These are phyloP conservation scores for Yponomeuta malinellus DNA, from an alignment of 2,888 invertebrate species.

Conservation along the genomic window DNA sequence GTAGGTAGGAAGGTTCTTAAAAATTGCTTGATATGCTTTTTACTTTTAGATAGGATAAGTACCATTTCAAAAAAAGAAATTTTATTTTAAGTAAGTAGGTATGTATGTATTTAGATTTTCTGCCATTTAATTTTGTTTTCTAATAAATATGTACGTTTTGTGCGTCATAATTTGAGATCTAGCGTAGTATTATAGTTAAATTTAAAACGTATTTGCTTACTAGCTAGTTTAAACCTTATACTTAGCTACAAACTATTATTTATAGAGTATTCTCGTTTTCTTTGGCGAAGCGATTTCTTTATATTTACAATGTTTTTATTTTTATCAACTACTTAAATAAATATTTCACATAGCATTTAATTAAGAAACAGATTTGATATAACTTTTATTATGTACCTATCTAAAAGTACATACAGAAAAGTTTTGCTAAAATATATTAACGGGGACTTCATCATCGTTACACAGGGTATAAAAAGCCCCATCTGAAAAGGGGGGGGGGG, in stretches of 20 bases:
- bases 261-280: slow-evolving; percentile 49
- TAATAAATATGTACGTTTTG: neutral
- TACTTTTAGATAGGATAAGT: no score
- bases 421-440: no score
- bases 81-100: no score
- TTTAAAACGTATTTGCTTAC: slow-evolving; percentile 4
- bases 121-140: no score
- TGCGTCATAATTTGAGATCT: slow-evolving; percentile 26
- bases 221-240: slow-evolving; percentile 8
- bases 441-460: no score
- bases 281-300: slow-evolving; percentile 52
- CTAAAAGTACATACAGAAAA: no score
- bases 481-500: no score
- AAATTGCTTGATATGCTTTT: neutral
- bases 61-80: no score
- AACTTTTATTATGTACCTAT: neutral
- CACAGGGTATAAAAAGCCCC: no score
- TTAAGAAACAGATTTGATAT: neutral
- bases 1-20: no score
- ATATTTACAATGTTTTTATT: slow-evolving; percentile 46
- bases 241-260: slow-evolving; percentile 31
- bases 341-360: neutral
- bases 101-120: no score
- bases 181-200: slow-evolving; percentile 22
- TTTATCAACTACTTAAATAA: slow-evolving; percentile 18